phyloP scores from a whole-genome alignment of 2,888 invertebrate genomes.

The Volucella bombylans region DNA sequence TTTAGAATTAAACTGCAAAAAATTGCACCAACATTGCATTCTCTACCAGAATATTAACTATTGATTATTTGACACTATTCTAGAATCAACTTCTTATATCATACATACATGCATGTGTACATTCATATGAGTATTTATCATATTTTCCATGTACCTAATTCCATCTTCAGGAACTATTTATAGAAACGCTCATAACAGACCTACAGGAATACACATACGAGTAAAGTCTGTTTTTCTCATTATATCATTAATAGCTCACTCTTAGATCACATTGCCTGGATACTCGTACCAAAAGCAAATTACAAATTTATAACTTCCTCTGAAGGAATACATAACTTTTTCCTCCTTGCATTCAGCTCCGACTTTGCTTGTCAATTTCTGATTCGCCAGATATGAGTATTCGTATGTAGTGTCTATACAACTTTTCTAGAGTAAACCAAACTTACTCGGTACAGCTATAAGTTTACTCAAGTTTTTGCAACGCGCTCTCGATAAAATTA shows the following conservation, averaged over 20 bases:
- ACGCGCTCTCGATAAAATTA: conserved; percentile 60
- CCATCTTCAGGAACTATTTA: too few species aligned
- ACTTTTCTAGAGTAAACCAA: conserved; percentile 21
- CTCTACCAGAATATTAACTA: too few species aligned
- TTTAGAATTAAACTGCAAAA: too few species aligned
- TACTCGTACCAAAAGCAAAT: conserved; percentile 49
- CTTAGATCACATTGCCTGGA: conserved; percentile 45
- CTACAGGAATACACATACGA: too few species aligned
- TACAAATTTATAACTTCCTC: conserved; percentile 60
- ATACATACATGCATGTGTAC: too few species aligned
- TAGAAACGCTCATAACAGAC: too few species aligned
- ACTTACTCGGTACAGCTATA: background rate
- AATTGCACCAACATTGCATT: too few species aligned
- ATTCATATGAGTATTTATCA: too few species aligned
- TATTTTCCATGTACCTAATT: too few species aligned
- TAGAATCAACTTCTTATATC: too few species aligned
- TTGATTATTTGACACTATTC: too few species aligned
- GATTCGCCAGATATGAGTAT: conserved; percentile 37
- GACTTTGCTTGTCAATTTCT: conserved; percentile 49
- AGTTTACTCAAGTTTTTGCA: conserved; percentile 40
- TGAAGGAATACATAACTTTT: conserved; percentile 57
- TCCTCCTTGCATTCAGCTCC: conserved; percentile 12
- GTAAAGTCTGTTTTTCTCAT: conserved; percentile 14
- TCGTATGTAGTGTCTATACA: background rate
- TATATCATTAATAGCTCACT: conserved; percentile 52